These are phyloP conservation scores for Pyxicephalus adspersus DNA, from an alignment of 2,113 vertebrate species.

Conservation along the genomic window DNA sequence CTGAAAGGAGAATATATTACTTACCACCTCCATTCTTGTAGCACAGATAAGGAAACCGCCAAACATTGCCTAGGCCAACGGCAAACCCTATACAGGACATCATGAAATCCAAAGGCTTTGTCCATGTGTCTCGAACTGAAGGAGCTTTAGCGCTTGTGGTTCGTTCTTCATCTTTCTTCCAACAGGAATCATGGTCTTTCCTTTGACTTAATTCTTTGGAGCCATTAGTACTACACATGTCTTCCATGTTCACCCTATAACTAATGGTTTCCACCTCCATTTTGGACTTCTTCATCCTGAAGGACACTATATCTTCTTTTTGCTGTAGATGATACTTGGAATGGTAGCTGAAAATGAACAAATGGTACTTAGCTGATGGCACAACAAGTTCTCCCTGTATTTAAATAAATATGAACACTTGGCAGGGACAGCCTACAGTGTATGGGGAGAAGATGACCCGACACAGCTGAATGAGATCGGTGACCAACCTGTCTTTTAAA, in stretches of 20 bases:
- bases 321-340: not conserved
- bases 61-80: slow-evolving; percentile 67
- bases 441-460: not conserved
- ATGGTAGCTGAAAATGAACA: not conserved
- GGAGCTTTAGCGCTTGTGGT: slow-evolving; percentile 54
- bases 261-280: slow-evolving; percentile 58
- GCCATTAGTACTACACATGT: slow-evolving; percentile 66
- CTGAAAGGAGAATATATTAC: slow-evolving; percentile 37
- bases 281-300: not conserved
- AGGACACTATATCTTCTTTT: too few species aligned
- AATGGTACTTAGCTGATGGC: not conserved
- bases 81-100: slow-evolving; percentile 68
- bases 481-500: slow-evolving; percentile 12
- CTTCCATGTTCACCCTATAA: slow-evolving; percentile 68
- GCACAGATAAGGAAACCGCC: slow-evolving; percentile 67
- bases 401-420: not conserved
- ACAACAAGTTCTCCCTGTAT: not conserved
- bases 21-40: slow-evolving; percentile 71
- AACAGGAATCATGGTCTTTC: not conserved
- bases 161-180: slow-evolving; percentile 54
- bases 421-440: not conserved
- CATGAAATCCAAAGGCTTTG: slow-evolving; percentile 66
- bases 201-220: slow-evolving; percentile 54
- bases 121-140: slow-evolving; percentile 67
- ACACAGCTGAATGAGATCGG: slow-evolving; percentile 15